A percentile compares a stretch with the other conserved stretches of the same genome.
phyloP scores from a whole-genome alignment of 1,140 invertebrate genomes.

The Pinna nobilis region DNA sequence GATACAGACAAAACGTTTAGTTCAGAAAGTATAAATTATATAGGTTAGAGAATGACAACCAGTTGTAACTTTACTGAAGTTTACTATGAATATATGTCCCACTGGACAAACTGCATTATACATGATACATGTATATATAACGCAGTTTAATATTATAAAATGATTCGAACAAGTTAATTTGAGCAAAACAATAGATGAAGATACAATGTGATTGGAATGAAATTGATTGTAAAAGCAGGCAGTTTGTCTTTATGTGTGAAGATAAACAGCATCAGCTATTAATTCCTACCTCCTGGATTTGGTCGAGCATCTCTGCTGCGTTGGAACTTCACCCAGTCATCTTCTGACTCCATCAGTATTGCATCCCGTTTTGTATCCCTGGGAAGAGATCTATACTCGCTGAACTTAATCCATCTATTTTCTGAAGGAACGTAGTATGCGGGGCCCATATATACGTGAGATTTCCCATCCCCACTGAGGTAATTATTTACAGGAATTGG shows the following conservation, averaged over 20 bases:
- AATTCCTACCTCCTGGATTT: slow-evolving; percentile 24
- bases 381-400: slow-evolving; percentile 62
- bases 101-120: too few relatives aligned
- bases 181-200: not conserved
- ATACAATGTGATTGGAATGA: not conserved
- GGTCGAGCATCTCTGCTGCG: slow-evolving; percentile 45
- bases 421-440: slow-evolving; percentile 69
- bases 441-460: slow-evolving; percentile 60
- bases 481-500: slow-evolving; percentile 61
- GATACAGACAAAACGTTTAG: too few relatives aligned
- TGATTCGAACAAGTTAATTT: too few relatives aligned
- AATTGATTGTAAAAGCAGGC: not conserved
- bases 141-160: too few relatives aligned
- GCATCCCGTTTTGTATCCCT: slow-evolving; percentile 59
- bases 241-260: too few relatives aligned
- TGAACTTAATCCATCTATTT: slow-evolving; percentile 48
- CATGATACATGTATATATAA: too few relatives aligned
- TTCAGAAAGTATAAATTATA: too few relatives aligned
- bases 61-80: too few relatives aligned
- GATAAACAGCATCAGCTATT: too few relatives aligned
- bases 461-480: slow-evolving; percentile 63
- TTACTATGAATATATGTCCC: too few relatives aligned
- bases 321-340: slow-evolving; percentile 62
- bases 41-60: too few relatives aligned
- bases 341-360: slow-evolving; percentile 66